These are phyloP conservation scores for Cheilinus undulatus DNA, from an alignment of 2,113 vertebrate species.

Conservation along the genomic window DNA sequence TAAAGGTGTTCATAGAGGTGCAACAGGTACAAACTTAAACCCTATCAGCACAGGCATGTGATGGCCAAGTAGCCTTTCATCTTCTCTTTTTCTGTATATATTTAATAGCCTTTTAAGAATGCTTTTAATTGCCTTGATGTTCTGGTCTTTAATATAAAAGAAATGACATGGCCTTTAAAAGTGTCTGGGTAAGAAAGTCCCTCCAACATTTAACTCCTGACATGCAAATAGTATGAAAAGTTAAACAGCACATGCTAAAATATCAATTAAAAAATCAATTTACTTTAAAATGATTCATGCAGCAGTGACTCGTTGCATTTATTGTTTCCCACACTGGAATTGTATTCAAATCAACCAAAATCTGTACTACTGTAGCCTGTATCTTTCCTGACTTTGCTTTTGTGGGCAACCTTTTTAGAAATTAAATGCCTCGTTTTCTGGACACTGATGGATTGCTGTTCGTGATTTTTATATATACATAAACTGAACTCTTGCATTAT, in stretches of 20 bases:
- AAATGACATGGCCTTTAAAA: constrained; percentile 41
- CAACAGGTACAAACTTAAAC: constrained; percentile 43
- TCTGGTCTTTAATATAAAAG: constrained; percentile 26
- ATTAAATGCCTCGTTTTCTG: constrained; percentile 43
- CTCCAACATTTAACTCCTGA: too few species aligned
- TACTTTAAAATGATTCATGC: constrained; percentile 42
- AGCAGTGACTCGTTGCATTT: constrained; percentile 39
- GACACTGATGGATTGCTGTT: constrained; percentile 23
- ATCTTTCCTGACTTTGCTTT: constrained; percentile 52
- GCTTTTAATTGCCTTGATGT: constrained; percentile 21
- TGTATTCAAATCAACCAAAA: constrained; percentile 51
- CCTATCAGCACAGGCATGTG: constrained; percentile 5
- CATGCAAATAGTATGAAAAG: too few species aligned
- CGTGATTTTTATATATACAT: neutral
- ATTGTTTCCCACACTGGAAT: constrained; percentile 56
- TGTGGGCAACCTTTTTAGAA: constrained; percentile 46
- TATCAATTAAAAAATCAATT: constrained; percentile 21
- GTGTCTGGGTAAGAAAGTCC: too few species aligned
- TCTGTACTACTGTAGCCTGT: constrained; percentile 38
- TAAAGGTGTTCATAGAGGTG: constrained; percentile 36
- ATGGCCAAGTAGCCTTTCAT: constrained; percentile 17
- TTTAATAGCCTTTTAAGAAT: constrained; percentile 32
- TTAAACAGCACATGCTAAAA: constrained; percentile 14
- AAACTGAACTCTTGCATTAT: too few species aligned
- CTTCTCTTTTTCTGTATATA: constrained; percentile 41